phyloP scores from a whole-genome alignment of 2,797 vertebrate genomes.

The Ceryle rudis region DNA sequence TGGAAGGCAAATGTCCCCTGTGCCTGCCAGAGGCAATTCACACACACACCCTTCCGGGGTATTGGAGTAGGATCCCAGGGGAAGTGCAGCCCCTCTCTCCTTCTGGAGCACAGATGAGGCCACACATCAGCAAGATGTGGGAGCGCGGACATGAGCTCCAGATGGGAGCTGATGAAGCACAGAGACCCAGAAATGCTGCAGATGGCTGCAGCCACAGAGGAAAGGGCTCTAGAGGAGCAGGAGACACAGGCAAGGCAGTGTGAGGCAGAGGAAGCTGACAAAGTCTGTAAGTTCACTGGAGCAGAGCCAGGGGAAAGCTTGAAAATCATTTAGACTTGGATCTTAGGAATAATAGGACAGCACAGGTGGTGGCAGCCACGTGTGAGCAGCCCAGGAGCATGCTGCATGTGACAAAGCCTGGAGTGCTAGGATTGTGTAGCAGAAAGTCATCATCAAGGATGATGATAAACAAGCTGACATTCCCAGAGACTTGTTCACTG shows the following conservation, averaged over 20 bases:
- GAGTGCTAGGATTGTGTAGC: fast-evolving
- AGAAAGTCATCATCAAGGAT: not conserved
- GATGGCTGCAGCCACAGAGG: not conserved
- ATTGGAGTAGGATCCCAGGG: not conserved
- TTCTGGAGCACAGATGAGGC: not conserved
- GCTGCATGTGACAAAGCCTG: not conserved
- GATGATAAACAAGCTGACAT: not conserved
- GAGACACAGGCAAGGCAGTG: not conserved
- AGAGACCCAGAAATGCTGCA: not conserved
- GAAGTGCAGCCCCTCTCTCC: not conserved
- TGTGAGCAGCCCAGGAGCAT: not conserved
- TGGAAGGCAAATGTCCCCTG: not conserved
- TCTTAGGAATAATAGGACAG: not conserved
- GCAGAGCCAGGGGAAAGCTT: not conserved
- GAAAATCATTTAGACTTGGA: not conserved
- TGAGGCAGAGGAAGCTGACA: not conserved
- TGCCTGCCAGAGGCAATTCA: fast-evolving
- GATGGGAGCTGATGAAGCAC: not conserved
- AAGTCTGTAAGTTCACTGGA: not conserved
- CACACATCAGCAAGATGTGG: not conserved
- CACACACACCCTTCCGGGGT: fast-evolving
- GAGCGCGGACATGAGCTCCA: not conserved
- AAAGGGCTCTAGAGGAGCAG: not conserved
- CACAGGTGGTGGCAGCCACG: not conserved
- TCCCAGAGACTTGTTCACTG: not conserved